Conservation (phyloP, 2,797 vertebrate species). For the Cyclopterus lumpus region DNA sequence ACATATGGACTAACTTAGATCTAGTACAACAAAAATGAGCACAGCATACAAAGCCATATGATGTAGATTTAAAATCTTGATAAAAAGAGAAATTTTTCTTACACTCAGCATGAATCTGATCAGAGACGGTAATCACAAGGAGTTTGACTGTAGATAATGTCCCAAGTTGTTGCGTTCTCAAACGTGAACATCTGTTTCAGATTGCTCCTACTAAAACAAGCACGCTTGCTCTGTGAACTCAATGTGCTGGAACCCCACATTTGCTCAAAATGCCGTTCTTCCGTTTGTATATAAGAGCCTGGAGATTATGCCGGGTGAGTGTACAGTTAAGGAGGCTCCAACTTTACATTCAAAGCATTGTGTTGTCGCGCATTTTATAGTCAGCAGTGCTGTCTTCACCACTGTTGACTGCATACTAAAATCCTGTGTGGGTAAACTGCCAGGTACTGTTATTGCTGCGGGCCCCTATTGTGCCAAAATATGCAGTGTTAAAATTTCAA, state of each 20-base stretch:
- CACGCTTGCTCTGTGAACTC: slow-evolving; percentile 50
- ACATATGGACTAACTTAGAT: neutral
- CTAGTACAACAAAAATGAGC: neutral
- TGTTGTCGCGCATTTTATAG: slow-evolving; percentile 6
- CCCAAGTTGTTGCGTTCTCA: slow-evolving; percentile 51
- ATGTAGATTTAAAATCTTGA: slow-evolving; percentile 15
- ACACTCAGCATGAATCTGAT: slow-evolving; percentile 6
- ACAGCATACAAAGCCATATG: neutral
- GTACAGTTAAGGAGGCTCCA: slow-evolving; percentile 26
- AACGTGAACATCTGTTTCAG: slow-evolving; percentile 78
- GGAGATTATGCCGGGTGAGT: slow-evolving; percentile 31
- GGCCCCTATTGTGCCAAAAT: slow-evolving; percentile 18
- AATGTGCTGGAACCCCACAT: slow-evolving; percentile 59
- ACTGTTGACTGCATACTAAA: neutral
- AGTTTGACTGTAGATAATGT: slow-evolving; percentile 37
- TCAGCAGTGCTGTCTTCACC: neutral
- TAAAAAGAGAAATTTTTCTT: neutral
- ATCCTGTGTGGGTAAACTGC: slow-evolving; percentile 20
- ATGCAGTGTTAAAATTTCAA: slow-evolving; percentile 38
- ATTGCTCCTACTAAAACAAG: slow-evolving; percentile 69
- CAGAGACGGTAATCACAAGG: slow-evolving; percentile 15
- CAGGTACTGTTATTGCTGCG: slow-evolving; percentile 38
- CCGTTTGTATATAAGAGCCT: slow-evolving; percentile 45
- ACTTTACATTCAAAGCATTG: slow-evolving; percentile 32
- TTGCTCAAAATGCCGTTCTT: slow-evolving; percentile 39